Percentiles rank a stretch among this genome's conserved stretches.
These are phyloP conservation scores for Oscheius sp. DNA, from an alignment of 2,888 invertebrate genomes.

Conservation along the genomic window DNA sequence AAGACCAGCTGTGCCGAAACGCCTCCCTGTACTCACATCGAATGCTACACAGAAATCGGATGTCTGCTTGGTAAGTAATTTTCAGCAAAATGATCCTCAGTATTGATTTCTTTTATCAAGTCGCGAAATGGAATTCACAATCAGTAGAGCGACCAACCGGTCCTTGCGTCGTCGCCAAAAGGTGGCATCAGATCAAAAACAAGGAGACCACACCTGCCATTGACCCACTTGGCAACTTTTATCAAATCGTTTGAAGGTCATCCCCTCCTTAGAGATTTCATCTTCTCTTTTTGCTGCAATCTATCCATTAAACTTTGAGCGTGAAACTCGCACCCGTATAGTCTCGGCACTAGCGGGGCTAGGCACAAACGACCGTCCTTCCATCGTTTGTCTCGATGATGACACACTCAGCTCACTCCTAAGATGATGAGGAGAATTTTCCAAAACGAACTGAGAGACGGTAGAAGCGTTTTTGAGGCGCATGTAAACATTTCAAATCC, in stretches of 20 bases:
- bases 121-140: background rate
- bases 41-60: conserved; percentile 44
- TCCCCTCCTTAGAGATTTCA: too few relatives aligned
- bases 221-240: conserved; percentile 1
- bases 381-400: conserved; percentile 1
- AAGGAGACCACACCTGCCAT: conserved; percentile 14
- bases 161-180: background rate
- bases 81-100: background rate
- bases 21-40: conserved; percentile 50
- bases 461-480: too few relatives aligned
- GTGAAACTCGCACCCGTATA: conserved; percentile 10
- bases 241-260: too few relatives aligned
- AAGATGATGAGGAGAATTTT: conserved; percentile 8
- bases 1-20: conserved; percentile 46
- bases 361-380: background rate
- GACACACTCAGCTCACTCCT: conserved; percentile 21
- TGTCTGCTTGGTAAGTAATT: conserved; percentile 44
- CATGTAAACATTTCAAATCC: too few relatives aligned
- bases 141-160: background rate
- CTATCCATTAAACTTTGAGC: background rate
- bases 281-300: background rate
- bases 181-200: conserved; percentile 9
- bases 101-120: background rate
- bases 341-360: background rate
- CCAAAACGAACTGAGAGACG: conserved; percentile 20